Evolutionary conservation across 2,888 invertebrate genomes (phyloP).

Genomic region (Tetanocera ferruginea): DNA sequence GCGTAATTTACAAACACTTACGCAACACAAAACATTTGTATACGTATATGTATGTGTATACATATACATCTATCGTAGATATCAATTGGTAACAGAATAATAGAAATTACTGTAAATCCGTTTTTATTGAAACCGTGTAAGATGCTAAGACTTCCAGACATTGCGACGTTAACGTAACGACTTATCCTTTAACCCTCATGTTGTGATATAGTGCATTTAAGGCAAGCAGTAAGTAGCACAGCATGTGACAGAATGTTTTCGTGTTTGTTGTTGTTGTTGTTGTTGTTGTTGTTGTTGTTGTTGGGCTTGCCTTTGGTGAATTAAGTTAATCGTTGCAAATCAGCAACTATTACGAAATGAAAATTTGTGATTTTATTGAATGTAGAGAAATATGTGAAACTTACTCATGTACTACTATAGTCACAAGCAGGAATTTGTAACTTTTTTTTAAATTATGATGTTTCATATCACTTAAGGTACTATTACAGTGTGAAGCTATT

Average conservation of each 20-base stretch:
- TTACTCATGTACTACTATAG: no score
- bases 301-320: neutral
- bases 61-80: neutral
- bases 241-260: no score
- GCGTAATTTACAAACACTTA: no score
- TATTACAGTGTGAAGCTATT: no score
- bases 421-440: no score
- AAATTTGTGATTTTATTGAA: neutral
- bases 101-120: conserved; percentile 30
- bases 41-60: neutral
- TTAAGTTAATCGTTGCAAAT: neutral
- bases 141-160: neutral
- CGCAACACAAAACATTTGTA: neutral
- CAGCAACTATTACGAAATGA: neutral
- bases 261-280: neutral
- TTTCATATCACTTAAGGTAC: no score
- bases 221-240: neutral
- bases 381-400: no score
- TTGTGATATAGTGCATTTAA: neutral
- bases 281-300: no score
- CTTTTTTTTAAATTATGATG: no score
- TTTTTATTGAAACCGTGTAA: conserved; percentile 23
- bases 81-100: conserved; percentile 25
- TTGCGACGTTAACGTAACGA: neutral
- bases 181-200: neutral